Evolutionary conservation across 1,140 invertebrate species (phyloP).

Genomic region (Brachionus rubens): DNA sequence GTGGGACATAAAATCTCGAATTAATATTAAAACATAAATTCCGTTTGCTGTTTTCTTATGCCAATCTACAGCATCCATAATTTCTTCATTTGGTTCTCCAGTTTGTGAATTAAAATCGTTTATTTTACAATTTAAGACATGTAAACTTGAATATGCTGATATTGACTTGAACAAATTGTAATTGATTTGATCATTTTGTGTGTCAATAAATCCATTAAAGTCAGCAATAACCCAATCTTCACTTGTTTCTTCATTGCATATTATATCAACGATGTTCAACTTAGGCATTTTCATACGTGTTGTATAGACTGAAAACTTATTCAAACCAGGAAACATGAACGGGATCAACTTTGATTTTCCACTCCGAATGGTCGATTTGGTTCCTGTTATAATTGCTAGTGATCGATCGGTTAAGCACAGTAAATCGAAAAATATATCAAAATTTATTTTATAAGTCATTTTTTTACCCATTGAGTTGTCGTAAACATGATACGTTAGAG

Average conservation of each 20-base stretch:
- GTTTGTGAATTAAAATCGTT: not conserved
- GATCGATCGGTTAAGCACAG: not conserved
- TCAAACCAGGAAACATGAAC: not conserved
- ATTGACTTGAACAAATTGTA: not conserved
- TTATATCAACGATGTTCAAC: not conserved
- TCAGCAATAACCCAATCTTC: slow-evolving; percentile 5
- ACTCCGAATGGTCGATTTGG: not conserved
- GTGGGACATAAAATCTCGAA: too few relatives aligned
- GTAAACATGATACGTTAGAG: not conserved
- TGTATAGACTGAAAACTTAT: not conserved
- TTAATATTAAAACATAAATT: too few relatives aligned
- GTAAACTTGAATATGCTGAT: not conserved
- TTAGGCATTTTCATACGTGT: not conserved
- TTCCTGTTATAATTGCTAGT: not conserved
- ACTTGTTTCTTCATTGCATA: not conserved
- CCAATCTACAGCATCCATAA: not conserved
- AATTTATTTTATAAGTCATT: not conserved
- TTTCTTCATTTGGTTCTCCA: not conserved
- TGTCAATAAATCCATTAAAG: not conserved
- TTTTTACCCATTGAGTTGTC: not conserved
- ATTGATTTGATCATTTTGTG: not conserved
- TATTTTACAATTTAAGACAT: not conserved
- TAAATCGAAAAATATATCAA: not conserved
- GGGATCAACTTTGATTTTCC: slow-evolving; percentile 14
- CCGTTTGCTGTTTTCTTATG: not conserved